Base-by-base conservation (phyloP, 2,797 vertebrate species). In the Huso huso region DNA sequence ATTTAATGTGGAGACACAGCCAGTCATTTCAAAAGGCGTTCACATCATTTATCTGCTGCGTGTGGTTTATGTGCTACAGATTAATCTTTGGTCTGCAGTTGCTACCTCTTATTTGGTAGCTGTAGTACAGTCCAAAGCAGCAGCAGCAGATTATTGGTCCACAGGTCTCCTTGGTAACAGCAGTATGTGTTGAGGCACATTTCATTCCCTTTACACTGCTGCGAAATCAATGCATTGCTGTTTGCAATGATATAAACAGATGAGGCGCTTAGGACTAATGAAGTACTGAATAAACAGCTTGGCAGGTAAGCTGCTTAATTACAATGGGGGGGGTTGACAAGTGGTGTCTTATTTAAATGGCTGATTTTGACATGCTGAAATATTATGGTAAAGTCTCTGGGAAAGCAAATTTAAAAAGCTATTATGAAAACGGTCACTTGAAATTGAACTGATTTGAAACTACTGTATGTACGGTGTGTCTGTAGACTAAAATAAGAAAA, bases 101-200 rank as follows among this genome's bases (percentile, higher is more conserved):
- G 82, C 86, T 85, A 84, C 90, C 91, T 89, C 88, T 84, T 64
- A 70, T 75, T 76, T 69, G 69, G 70, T 69, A 72, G 53, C 71
- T 79, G 84, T 92, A 94, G 95, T 93, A 92, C 90, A 75, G 90
- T 90, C 94, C 89, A 83, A 77, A 85, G 79, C 73, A 79, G 78
- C 78, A 78, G 76, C 78, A 84, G 87, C 87, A 86, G 79, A 78
- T 78, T 85, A 87, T 90, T 92, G 90, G 90, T 81, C 76, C 68
- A 73, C 82, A 71, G 77, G 88, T 95, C 86, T 81, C 92, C 86
- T 93, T 91, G 88, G 93, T 89, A 96, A 96, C 95, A 87, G 89
- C 91, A 94, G 92, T 93, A 92, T 90, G 88, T 74, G 83, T 87
- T 78, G 75, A 86, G 77, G 84, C 62, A 73, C 77, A 81, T 75